Evolutionary conservation across 1,140 invertebrate species (phyloP), one percentile per base, ranked within the genome.

Genomic region (Branchinecta lindahli): DNA sequence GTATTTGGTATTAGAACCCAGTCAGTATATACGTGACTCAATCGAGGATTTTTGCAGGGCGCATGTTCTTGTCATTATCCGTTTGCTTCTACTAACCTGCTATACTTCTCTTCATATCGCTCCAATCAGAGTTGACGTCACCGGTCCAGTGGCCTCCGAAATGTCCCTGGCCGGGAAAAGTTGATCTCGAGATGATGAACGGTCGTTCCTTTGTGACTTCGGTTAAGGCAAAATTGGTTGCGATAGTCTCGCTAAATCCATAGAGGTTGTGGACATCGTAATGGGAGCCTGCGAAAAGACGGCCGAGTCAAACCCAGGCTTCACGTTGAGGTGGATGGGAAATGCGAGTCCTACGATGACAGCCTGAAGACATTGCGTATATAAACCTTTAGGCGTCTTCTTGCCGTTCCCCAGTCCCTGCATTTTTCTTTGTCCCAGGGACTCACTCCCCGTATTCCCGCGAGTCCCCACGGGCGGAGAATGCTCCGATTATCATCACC

Each of bases 111-210:
- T 78, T 78, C 81, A 88, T 81, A 75, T 85, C 83, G 71, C 84
- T 82, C 88, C 88, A 91, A 70, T 81, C 80, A 45, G 88, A 89
- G 73, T 76, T 81, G 68, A 88, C 83, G 80, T 93, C 90, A 0
- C 94, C 94, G 72, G 88, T 88, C 94, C 94, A 97, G 80, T 95
- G 91, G 10, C 90, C 91, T n/a, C 86, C 85, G 78, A 85, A 92
- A 70, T 82, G 81, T 18, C 93, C 93, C 72, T 85, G 83, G 8
- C 91, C 89, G 52, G 88, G 80, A 80, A 88, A 95, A 0, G 89
- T 87, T 0, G 92, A 88, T 67, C 94, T 82, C 0, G 88, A 88
- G 69, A 96, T 88, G 44, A 94, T 84, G 75, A 96, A 87, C 15
- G 90, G 87, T 71, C 92, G 82, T 75, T 85, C 86, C 15, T 83